A percentile compares a stretch with the other conserved stretches of the same genome.
phyloP scores from a whole-genome alignment of 2,113 vertebrate species.

The Todiramphus saurophagus region DNA sequence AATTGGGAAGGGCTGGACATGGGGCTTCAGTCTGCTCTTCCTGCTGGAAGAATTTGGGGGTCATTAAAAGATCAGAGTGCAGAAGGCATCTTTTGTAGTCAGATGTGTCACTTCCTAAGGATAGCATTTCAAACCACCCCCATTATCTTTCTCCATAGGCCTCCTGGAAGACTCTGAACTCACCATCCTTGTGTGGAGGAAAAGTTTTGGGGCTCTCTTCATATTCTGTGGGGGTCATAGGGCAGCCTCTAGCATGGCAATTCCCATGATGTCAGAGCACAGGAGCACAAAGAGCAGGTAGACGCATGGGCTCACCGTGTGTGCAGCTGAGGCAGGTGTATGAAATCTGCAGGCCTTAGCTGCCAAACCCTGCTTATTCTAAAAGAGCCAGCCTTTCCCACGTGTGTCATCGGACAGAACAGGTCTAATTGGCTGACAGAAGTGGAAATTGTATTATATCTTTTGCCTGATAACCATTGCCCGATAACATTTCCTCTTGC shows the following conservation, averaged over 20 bases:
- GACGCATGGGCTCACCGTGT: background rate
- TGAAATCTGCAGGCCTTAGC: background rate
- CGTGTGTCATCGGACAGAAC: background rate
- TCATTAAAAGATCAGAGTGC: background rate
- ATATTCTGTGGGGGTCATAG: background rate
- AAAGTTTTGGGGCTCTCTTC: background rate
- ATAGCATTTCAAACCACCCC: background rate
- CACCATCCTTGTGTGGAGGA: background rate
- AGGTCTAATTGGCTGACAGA: background rate
- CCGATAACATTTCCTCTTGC: slow-evolving; percentile 22
- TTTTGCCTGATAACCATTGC: background rate
- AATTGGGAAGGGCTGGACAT: background rate
- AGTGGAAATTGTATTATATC: slow-evolving; percentile 4
- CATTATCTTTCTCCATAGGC: background rate
- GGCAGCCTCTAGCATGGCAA: background rate
- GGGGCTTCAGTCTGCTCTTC: background rate
- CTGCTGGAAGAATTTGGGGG: background rate
- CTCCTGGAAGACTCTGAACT: background rate
- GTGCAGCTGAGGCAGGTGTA: background rate
- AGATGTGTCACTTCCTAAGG: background rate
- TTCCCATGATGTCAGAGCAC: background rate
- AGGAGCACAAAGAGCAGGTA: background rate
- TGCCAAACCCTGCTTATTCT: background rate
- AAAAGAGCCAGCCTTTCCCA: background rate
- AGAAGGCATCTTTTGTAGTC: background rate